Evolutionary conservation across 2,113 vertebrate genomes (phyloP).

Genomic region (Labrus mixtus): DNA sequence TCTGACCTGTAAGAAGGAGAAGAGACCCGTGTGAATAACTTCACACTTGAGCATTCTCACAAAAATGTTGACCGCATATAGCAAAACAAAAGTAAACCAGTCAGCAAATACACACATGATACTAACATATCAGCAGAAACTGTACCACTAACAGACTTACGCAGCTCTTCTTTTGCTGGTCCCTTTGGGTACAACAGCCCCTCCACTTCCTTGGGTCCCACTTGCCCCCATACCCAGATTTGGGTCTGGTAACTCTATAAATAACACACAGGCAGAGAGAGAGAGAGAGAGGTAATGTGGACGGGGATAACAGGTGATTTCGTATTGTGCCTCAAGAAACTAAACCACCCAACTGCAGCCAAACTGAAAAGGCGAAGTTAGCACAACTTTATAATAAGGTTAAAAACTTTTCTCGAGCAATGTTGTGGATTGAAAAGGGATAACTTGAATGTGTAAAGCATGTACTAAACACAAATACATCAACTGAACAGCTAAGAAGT

Average conservation of each 20-base stretch:
- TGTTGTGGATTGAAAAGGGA: neutral
- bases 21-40: neutral
- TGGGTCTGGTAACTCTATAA: constrained; percentile 90
- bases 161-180: constrained; percentile 87
- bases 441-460: no score
- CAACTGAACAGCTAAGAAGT: no score
- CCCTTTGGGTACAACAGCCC: constrained; percentile 85
- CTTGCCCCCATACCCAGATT: constrained; percentile 84
- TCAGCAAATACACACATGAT: constrained; percentile 32
- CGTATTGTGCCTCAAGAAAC: constrained; percentile 24
- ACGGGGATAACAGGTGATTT: constrained; percentile 50
- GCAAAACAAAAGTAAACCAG: constrained; percentile 19
- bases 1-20: constrained; percentile 69
- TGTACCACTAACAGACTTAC: constrained; percentile 80
- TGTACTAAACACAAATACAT: no score
- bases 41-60: neutral
- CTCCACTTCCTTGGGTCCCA: constrained; percentile 82
- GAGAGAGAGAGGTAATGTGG: neutral
- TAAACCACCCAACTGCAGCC: neutral
- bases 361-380: neutral
- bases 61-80: neutral
- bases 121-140: constrained; percentile 1
- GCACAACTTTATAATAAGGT: neutral
- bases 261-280: constrained; percentile 58
- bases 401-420: neutral